Percentiles rank a stretch among this genome's conserved stretches.
phyloP scores from a whole-genome alignment of 2,113 vertebrate species.

The Camarhynchus parvulus region DNA sequence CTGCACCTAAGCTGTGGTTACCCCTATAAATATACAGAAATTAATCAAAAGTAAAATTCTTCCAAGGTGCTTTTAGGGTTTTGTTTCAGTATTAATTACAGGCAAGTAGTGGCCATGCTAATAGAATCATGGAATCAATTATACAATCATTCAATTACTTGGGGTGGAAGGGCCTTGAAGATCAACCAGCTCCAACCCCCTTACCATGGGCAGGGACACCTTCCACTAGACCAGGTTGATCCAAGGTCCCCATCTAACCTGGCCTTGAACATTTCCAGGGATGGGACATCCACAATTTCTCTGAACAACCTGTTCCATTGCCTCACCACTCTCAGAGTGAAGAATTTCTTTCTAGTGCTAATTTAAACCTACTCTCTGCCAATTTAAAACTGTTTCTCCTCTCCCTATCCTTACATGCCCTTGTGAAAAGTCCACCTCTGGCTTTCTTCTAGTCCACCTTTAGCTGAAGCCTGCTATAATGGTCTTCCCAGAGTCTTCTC shows the following conservation, averaged over 20 bases:
- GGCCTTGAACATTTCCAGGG: neutral
- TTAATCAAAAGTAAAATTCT: neutral
- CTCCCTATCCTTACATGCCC: fast-evolving
- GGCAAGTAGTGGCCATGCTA: neutral
- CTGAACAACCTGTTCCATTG: neutral
- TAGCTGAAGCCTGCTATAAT: neutral
- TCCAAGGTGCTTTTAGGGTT: neutral
- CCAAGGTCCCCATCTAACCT: neutral
- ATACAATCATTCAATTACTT: neutral
- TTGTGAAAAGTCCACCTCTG: neutral
- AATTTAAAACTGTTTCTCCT: neutral
- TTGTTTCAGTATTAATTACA: neutral
- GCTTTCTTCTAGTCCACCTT: neutral
- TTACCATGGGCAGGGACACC: neutral
- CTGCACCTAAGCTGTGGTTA: neutral
- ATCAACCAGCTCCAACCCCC: too few relatives aligned
- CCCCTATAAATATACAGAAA: neutral
- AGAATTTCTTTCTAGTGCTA: neutral
- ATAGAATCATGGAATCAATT: neutral
- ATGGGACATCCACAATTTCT: neutral
- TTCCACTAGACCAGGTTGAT: neutral
- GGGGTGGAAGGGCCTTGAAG: neutral
- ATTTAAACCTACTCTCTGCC: neutral
- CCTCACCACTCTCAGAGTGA: neutral
- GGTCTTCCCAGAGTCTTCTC: neutral